Base-by-base conservation (phyloP, 1,140 invertebrate genomes). In the Goniozus legneri region DNA sequence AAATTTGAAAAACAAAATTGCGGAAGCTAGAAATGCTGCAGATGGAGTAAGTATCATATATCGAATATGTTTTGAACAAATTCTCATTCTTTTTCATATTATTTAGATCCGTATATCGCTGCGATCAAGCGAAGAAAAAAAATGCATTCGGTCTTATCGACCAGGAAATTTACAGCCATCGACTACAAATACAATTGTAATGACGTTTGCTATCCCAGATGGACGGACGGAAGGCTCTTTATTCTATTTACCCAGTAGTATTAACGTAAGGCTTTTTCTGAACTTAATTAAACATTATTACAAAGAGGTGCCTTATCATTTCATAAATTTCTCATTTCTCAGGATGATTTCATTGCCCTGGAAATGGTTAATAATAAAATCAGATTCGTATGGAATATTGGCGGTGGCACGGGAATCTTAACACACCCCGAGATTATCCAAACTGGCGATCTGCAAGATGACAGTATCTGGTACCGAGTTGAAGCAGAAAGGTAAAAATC, bases 71-170 rank as follows among this genome's bases (percentile, higher is more conserved):
- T 48, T 4, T 7, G 19, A 32, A 4, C 14, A 18, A 16, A 27
- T 34, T 10, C 4, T 8, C 3, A 14, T 48, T 36, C 40, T 56
- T 54, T 44, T 66, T 22, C 40, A 46, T 42, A 46, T 30, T 38
- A 56, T 77, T 30, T 56, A 92, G 89, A 91, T 95, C 57, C 82
- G 86, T 37, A 80, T 95, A 2, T 92, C 91, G 0, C 54, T 94
- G 47, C 85, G 80, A 47, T 84, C 83, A 0, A 62, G 51, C 0
- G 54, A 75, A 15, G 77, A 76, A 14, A 77, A 77, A 37, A 84
- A 82, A 38, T 95, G 92, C 73, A 76, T 84, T 3, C 80, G 92
- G 46, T 84, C 86, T 0, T 96, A 90, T 65, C 68, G 81, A 32
- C 73, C 82, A 1, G 65, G 72, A 1, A 76, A 78, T 12, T 71